Base-by-base conservation (phyloP, 2,113 vertebrate genomes). In the Gnathonemus echidnorhynchus region DNA sequence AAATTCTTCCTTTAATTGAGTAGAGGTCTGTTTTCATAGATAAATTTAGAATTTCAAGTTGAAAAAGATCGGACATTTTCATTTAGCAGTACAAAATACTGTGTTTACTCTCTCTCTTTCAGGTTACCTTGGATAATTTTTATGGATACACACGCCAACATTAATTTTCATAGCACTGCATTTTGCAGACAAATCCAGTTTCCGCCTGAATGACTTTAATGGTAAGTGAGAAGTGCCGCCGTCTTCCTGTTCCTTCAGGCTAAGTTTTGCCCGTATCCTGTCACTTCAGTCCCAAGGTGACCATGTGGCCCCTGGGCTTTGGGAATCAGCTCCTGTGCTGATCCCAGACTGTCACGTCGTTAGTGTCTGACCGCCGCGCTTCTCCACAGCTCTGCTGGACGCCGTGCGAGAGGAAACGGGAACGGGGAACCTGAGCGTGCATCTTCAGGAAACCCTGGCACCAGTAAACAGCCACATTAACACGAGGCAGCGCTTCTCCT, bases 161-260 rank as follows among this genome's bases (percentile, higher is more conserved):
- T 93, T 89, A 15, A 86, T 92, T 92, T 87, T 46, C 90, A 91
- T 74, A 31, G 87, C 92, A 91, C 15, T 45, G 49, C 62, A 53
- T 90, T 92, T 93, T 58, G 87, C 94, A 92, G 90, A 94, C 93
- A 94, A 93, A 94, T 94, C 92, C 92, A 93, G 15, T 89, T 92
- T 91, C 92, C 88, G 92, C 95, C 88, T 92, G 94, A 94, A 94
- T 96, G 95, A 96, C 93, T 93, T 92, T 95, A 95, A 96, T 94
- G 91, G 90, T 95, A 95, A 96, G 92, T 93, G 95, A 96, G 93
- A 94, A 94, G 90, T 91, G 93, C 94, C 48, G 92, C 93, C 92
- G 93, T 93, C 94, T 94, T 91, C 86, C 89, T 90, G 84, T 31
- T 91, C 93, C 96, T 95, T 93, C 66, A 45, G 92, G 96, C 94